Evolutionary conservation across 2,113 vertebrate genomes (phyloP).

Genomic region (Lophura nycthemera): DNA sequence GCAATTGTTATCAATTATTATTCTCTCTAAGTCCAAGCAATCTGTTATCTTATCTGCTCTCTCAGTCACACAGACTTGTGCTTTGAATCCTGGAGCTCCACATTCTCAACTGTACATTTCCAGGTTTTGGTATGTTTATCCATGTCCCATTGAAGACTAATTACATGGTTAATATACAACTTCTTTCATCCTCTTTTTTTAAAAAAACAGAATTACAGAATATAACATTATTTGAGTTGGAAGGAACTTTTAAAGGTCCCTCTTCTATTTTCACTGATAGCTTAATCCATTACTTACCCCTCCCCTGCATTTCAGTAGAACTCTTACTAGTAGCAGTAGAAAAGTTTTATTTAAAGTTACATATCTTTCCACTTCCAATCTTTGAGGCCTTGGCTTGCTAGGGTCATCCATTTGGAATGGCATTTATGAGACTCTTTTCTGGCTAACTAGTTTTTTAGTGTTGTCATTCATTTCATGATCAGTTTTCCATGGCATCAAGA

Average conservation of each 20-base stretch:
- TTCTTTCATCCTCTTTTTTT: neutral
- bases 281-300: neutral
- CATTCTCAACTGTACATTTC: accelerated
- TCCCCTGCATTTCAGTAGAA: neutral
- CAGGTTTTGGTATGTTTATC: neutral
- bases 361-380: neutral
- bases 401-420: neutral
- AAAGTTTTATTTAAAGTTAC: no score
- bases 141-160: neutral
- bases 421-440: neutral
- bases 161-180: neutral
- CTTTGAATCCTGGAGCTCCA: neutral
- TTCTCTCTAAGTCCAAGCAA: neutral
- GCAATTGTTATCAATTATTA: neutral
- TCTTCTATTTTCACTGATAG: neutral
- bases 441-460: neutral
- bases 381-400: neutral
- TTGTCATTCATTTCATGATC: neutral
- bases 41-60: neutral
- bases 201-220: no score
- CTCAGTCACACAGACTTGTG: neutral
- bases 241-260: no score
- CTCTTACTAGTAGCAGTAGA: neutral
- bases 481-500: neutral
- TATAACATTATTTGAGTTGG: no score